A percentile compares a stretch with the other conserved stretches of the same genome.
Conservation (phyloP, 2,113 vertebrate genomes). For the Panthera uncia region DNA sequence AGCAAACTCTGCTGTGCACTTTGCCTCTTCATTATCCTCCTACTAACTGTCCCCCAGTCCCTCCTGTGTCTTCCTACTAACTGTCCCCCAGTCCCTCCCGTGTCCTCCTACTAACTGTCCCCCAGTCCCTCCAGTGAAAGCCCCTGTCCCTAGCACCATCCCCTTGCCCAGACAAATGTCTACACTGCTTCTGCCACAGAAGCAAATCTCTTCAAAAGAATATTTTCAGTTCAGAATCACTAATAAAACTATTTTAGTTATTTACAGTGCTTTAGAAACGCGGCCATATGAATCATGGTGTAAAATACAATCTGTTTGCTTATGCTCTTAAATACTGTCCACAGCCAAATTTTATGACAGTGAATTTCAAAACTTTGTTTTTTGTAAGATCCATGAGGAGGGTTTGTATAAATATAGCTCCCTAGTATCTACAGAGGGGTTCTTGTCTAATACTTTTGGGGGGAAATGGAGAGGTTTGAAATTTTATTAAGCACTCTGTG, state of each 20-base stretch:
- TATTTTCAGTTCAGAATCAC: conserved; percentile 7
- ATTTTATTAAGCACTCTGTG: not conserved
- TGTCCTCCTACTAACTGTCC: not conserved
- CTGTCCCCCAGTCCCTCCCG: not conserved
- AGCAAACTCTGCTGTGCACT: not conserved
- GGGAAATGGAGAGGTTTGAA: not conserved
- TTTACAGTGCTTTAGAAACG: not conserved
- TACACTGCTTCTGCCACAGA: not conserved
- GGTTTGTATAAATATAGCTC: not conserved
- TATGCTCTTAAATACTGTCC: not conserved
- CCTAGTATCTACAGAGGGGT: not conserved
- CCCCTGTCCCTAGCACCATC: rapidly evolving
- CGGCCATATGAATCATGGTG: not conserved
- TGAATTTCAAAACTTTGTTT: not conserved
- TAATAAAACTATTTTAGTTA: not conserved
- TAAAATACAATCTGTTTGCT: not conserved
- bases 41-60: not conserved
- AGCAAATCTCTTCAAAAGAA: not conserved
- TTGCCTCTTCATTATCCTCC: not conserved
- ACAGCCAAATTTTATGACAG: not conserved
- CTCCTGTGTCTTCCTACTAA: not conserved
- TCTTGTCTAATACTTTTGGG: not conserved
- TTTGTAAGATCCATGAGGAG: not conserved
- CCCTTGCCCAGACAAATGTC: not conserved
- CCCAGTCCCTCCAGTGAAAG: not conserved